Evolutionary conservation across 92 coral and sea anemone genomes (phyloP).

Genomic region (Anthopleura xanthogrammica): DNA sequence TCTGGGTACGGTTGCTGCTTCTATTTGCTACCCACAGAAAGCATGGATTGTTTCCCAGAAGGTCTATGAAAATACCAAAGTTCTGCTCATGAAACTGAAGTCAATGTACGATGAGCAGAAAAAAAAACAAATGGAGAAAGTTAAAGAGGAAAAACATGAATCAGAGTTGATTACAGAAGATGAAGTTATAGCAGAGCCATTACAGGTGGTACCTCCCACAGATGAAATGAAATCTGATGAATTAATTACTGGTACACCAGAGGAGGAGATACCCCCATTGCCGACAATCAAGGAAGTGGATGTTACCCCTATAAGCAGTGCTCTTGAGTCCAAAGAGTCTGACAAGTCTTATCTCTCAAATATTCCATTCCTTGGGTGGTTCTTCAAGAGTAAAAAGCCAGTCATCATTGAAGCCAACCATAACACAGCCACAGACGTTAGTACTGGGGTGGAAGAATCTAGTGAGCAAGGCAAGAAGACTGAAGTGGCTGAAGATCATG

Average conservation of each 20-base stretch:
- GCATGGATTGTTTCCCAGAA: conserved; percentile 64
- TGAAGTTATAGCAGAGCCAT: conserved; percentile 18
- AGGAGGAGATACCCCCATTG: not conserved
- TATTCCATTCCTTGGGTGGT: conserved; percentile 38
- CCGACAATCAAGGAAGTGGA: not conserved
- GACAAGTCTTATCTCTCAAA: conserved; percentile 15
- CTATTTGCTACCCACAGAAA: conserved; percentile 83
- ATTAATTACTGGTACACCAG: not conserved
- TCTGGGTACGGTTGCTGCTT: conserved; percentile 79
- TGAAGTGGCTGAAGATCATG: conserved; percentile 70
- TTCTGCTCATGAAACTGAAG: conserved; percentile 44
- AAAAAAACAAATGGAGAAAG: conserved; percentile 30
- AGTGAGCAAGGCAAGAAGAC: conserved; percentile 32
- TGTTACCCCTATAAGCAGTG: not conserved
- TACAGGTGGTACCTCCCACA: conserved; percentile 4
- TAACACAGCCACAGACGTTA: not conserved
- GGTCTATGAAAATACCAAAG: conserved; percentile 55
- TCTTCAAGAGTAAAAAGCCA: conserved; percentile 29
- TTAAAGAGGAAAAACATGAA: not conserved
- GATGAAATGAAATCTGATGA: conserved; percentile 5
- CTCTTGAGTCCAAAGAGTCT: conserved; percentile 12
- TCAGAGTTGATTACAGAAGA: conserved; percentile 3
- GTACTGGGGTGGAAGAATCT: conserved; percentile 1
- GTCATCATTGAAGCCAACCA: not conserved
- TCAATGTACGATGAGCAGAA: conserved; percentile 49